Evolutionary conservation across 2,888 invertebrate species (phyloP), one percentile per base, ranked within the genome.

Genomic region (Agrotis puta): DNA sequence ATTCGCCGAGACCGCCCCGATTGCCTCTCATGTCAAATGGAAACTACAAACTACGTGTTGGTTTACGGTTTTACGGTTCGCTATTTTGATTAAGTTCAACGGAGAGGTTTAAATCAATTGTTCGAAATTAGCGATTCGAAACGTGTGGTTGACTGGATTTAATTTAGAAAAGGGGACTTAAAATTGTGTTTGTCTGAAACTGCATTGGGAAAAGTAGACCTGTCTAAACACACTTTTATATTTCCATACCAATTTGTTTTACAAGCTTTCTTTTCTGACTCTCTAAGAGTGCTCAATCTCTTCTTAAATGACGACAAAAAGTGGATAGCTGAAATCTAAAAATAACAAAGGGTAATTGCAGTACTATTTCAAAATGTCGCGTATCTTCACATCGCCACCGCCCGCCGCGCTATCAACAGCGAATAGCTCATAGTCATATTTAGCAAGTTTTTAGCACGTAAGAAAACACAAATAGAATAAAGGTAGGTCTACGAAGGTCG

Each of bases 1-100:
- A 85, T 87, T 81, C 70, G 61, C 39, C 63, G 64, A 70, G 68
- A 78, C 79, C 74, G 68, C 77, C 74, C 59, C 64, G 70, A 62
- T 73, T 73, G 62, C 77, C 54, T 61, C 71, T 70, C 71, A 75
- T 77, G 70, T 66, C 79, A 81, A 79, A 75, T 63, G 66, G 54
- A 79, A 81, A 82, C 79, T 71, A 74, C 71, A 64, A 70, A 67
- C 80, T 66, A 58, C 45, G 50, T 63, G 24, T 22, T 14, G 54
- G 70, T 58, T 48, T 54, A 69, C 45, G 53, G 64, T 64, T 75
- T 70, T 68, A 78, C 62, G 71, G 61, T 48, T 58, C 22, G 51
- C 53, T 66, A 48, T 64, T 70, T 70, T 61, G 58, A 71, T 79
- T 74, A 69, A 69, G 61, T 84, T 75, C 20, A 45, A 20, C 11